These are phyloP conservation scores for crab-eating macaque (Macaca fascicularis) DNA, from an alignment of 2,113 vertebrate genomes.

Conservation along the genomic window DNA sequence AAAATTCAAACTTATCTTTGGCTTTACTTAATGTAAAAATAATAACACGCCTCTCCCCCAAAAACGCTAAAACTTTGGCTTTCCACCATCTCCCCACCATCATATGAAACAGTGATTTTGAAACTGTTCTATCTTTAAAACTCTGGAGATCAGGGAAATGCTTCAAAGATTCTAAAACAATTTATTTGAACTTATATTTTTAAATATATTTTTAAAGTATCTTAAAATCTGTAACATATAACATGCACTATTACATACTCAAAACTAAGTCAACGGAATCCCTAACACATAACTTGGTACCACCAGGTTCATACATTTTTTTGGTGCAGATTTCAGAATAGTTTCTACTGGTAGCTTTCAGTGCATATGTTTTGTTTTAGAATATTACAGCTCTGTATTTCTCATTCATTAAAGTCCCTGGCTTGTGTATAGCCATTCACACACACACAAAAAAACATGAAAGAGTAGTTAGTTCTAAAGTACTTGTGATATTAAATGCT, in stretches of 20 bases:
- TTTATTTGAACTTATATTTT: not conserved
- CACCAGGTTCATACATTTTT: not conserved
- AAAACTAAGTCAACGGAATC: not conserved
- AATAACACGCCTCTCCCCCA: not conserved
- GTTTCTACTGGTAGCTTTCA: slow-evolving; percentile 10
- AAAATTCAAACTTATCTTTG: not conserved
- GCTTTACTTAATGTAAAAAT: not conserved
- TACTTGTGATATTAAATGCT: not conserved
- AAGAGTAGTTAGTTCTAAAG: not conserved
- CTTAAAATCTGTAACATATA: not conserved
- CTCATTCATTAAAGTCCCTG: slow-evolving; percentile 31
- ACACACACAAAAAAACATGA: not conserved
- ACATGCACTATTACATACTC: not conserved
- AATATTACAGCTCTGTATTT: not conserved
- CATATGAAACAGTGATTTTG: not conserved
- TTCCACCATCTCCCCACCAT: not conserved
- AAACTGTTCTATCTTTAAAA: not conserved
- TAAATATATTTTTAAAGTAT: not conserved
- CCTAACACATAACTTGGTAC: not conserved
- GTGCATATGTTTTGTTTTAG: not conserved
- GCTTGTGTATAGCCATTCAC: not conserved
- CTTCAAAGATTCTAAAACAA: not conserved
- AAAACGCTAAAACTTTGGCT: not conserved
- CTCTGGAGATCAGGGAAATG: not conserved
- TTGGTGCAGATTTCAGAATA: not conserved